These are phyloP conservation scores for Campoplex nolae DNA, from an alignment of 2,888 invertebrate species.

Conservation along the genomic window DNA sequence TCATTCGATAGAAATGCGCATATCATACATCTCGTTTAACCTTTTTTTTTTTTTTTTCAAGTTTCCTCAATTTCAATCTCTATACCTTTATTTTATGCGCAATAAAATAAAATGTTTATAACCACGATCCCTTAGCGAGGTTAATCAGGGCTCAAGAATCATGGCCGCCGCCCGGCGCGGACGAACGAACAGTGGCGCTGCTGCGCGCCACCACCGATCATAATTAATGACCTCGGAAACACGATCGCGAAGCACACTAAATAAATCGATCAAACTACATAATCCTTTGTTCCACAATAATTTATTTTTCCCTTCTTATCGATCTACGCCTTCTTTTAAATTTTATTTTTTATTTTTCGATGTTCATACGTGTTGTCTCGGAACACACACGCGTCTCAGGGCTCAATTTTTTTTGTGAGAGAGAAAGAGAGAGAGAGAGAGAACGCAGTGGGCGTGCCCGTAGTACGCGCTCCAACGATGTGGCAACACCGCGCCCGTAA, in stretches of 20 bases:
- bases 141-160: constrained; percentile 1
- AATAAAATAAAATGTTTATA: not conserved
- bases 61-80: not conserved
- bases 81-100: not conserved
- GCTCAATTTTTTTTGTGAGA: no score
- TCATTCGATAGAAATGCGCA: constrained; percentile 45
- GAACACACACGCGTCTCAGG: not conserved
- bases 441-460: constrained; percentile 80
- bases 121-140: not conserved
- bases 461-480: constrained; percentile 61
- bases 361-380: not conserved
- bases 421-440: no score
- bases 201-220: not conserved
- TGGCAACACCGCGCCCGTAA: constrained; percentile 83
- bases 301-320: constrained; percentile 58
- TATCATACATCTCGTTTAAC: constrained; percentile 14
- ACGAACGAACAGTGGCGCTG: constrained; percentile 8
- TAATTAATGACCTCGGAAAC: not conserved
- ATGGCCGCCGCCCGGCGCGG: not conserved
- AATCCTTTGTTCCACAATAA: constrained; percentile 16
- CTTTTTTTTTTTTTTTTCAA: no score
- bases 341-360: constrained; percentile 68
- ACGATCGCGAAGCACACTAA: not conserved
- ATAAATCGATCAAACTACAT: not conserved
- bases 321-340: constrained; percentile 48